These are phyloP conservation scores for Drosophila anceps DNA, from an alignment of 2,888 invertebrate genomes.

Conservation along the genomic window DNA sequence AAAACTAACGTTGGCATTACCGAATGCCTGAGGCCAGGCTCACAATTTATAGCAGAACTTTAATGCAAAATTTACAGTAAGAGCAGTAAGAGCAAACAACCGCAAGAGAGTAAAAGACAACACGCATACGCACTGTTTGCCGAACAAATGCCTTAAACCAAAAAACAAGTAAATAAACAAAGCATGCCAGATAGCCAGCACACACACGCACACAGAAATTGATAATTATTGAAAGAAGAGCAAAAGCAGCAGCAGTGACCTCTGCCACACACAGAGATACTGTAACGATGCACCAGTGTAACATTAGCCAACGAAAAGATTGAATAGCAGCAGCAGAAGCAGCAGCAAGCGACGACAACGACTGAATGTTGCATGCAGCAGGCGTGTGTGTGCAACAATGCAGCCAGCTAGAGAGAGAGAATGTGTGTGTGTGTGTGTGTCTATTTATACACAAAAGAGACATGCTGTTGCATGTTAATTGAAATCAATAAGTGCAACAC, in stretches of 20 bases:
- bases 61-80: constrained; percentile 61
- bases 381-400: constrained; percentile 35
- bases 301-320: constrained; percentile 79
- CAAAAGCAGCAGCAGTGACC: constrained; percentile 56
- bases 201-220: constrained; percentile 60
- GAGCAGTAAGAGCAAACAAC: constrained; percentile 45
- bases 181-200: constrained; percentile 47
- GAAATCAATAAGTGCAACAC: constrained; percentile 80
- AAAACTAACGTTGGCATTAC: constrained; percentile 13
- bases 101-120: constrained; percentile 40
- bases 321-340: constrained; percentile 67
- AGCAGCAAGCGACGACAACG: constrained; percentile 26
- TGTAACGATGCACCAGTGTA: constrained; percentile 80
- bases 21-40: constrained; percentile 20
- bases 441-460: constrained; percentile 65
- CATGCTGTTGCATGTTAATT: constrained; percentile 82
- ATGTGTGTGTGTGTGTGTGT: constrained; percentile 26
- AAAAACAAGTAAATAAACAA: constrained; percentile 81
- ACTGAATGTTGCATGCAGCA: constrained; percentile 65
- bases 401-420: constrained; percentile 17
- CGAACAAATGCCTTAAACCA: constrained; percentile 65
- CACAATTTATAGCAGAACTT: constrained; percentile 49
- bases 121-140: constrained; percentile 77
- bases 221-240: constrained; percentile 72
- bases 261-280: constrained; percentile 33